Evolutionary conservation across 2,888 invertebrate species (phyloP).

Genomic region (Pammene aurita): DNA sequence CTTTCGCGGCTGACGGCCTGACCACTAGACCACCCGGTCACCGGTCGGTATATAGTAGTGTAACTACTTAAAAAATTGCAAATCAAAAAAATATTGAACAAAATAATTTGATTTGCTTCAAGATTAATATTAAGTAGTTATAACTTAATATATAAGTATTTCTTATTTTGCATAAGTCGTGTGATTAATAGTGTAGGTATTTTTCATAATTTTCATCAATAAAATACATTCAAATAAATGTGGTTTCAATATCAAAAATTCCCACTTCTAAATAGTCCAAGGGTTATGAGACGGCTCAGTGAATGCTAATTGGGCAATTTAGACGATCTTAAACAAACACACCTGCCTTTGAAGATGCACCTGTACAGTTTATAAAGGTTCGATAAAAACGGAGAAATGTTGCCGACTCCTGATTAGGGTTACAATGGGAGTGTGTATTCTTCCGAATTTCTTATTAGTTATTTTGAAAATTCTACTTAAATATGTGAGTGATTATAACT

Average conservation of each 20-base stretch:
- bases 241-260: slow-evolving; percentile 21
- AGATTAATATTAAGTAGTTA: slow-evolving; percentile 1
- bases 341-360: slow-evolving; percentile 61
- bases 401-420: neutral
- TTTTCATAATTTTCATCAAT: slow-evolving; percentile 35
- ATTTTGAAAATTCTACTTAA: too few species aligned
- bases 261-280: neutral
- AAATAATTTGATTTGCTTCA: too few species aligned
- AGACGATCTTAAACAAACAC: slow-evolving; percentile 62
- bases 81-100: too few species aligned
- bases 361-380: slow-evolving; percentile 49
- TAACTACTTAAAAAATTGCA: too few species aligned
- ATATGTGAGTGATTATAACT: too few species aligned
- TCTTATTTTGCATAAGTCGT: slow-evolving; percentile 12
- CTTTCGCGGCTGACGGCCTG: too few species aligned
- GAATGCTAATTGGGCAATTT: slow-evolving; percentile 64
- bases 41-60: too few species aligned
- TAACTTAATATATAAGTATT: neutral
- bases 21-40: too few species aligned
- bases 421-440: neutral
- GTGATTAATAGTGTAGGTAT: neutral
- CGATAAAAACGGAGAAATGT: slow-evolving; percentile 31
- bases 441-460: neutral
- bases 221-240: slow-evolving; percentile 18
- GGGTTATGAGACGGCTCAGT: slow-evolving; percentile 18